Evolutionary conservation across 2,888 invertebrate genomes (phyloP), one percentile per base, ranked within the genome.

Genomic region (Andrena dorsata): DNA sequence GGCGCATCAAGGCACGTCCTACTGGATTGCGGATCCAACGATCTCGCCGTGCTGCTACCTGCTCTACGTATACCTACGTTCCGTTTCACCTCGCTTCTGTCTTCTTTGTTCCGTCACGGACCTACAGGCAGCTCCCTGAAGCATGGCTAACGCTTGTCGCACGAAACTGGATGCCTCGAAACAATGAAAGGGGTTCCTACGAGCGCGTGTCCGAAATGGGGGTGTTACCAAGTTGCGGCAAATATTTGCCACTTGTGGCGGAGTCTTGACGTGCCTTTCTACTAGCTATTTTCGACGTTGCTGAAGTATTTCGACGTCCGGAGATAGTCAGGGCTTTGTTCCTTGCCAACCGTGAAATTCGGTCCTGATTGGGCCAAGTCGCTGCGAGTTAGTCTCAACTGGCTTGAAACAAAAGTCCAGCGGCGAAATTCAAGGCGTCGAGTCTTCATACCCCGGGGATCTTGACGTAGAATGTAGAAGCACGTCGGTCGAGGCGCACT

Each of bases 1-100:
- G 92, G 91, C 91, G 90, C 92, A 93, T 93, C 93, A 93, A 92
- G 90, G 92, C 93, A 93, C 93, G 93, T 93, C 93, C 93, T 93
- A 92, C 92, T 90, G 93, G 90, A 93, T 93, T 92, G 92, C 92
- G 92, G 92, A 90, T 90, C 89, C 87, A 91, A 90, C 88, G 87
- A 91, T 91, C 88, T 87, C 84, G 76, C 84, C 82, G 79, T 81
- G 65, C 83, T 73, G 88, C 91, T 91, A 91, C 91, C 91, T 88
- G 89, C 89, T 88, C 83, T 86, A 88, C 88, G 83, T 82, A 41
- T 41, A 77, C 28, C 75, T 32, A 63, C 51, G 26, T 47, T 49
- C n/a, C 16, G 51, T n/a, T 23, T 23, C 51, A 1, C 13, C 3
- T 20, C 49, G 61, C 51, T 32, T 7, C 68, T 76, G 23, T 20